phyloP scores from a whole-genome alignment of 2,113 vertebrate genomes.

The Aptenodytes forsteri region DNA sequence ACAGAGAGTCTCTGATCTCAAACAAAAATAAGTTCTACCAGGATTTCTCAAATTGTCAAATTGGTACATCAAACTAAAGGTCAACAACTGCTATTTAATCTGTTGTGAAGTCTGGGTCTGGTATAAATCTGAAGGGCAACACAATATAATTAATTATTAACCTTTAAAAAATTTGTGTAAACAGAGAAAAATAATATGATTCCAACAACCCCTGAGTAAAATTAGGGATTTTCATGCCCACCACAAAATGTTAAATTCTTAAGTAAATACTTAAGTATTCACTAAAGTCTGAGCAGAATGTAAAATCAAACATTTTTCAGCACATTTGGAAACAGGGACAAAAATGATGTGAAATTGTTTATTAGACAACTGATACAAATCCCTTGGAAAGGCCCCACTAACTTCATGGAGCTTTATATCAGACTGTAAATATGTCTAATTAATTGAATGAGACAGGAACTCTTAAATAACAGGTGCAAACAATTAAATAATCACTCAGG shows the following conservation, averaged over 20 bases:
- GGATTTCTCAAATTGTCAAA: background rate
- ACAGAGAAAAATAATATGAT: background rate
- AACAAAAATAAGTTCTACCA: background rate
- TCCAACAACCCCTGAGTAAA: background rate
- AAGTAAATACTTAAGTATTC: too few species aligned
- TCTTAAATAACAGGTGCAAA: conserved; percentile 29
- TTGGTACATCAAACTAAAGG: conserved; percentile 33
- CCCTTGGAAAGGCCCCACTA: background rate
- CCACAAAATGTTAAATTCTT: background rate
- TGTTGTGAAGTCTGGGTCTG: background rate
- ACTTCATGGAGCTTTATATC: background rate
- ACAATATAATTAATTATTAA: conserved; percentile 34
- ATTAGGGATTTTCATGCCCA: background rate
- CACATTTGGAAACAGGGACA: background rate
- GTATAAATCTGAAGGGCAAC: background rate
- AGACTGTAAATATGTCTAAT: background rate
- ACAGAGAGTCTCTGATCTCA: background rate
- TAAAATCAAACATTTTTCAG: background rate
- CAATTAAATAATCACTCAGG: conserved; percentile 25
- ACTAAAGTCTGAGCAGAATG: background rate
- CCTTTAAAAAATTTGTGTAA: background rate
- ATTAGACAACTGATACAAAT: background rate
- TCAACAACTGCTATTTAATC: conserved; percentile 49
- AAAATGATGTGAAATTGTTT: background rate
- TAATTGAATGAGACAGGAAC: background rate